Evolutionary conservation across 2,113 vertebrate species (phyloP).

Genomic region (Psilopsiagon aurifrons): DNA sequence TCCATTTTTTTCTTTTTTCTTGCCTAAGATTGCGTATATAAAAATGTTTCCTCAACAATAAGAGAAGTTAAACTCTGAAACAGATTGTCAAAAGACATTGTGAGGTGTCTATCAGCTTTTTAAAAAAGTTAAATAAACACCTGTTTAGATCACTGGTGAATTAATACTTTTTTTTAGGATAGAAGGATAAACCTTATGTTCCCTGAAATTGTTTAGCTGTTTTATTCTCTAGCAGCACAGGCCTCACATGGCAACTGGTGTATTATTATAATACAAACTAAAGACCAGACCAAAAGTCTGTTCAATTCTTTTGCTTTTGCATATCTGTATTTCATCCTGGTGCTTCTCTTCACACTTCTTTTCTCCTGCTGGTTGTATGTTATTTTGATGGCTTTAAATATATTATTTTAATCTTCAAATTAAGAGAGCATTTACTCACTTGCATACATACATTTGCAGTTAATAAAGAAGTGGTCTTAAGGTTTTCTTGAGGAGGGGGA

Average conservation of each 20-base stretch:
- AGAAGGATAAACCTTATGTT: neutral
- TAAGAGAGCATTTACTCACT: neutral
- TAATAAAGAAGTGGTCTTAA: neutral
- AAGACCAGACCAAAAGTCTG: neutral
- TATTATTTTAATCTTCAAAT: neutral
- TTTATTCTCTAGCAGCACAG: neutral
- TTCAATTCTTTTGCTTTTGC: neutral
- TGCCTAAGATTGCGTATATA: neutral
- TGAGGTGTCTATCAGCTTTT: neutral
- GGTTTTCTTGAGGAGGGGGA: rapidly evolving
- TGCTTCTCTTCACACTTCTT: neutral
- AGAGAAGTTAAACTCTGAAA: neutral
- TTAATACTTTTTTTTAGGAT: neutral
- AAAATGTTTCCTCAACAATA: neutral
- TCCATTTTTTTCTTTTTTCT: neutral
- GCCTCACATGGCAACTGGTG: no score
- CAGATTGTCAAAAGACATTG: neutral
- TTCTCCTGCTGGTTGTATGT: neutral
- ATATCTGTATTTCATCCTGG: neutral
- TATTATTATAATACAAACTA: neutral
- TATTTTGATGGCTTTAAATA: neutral
- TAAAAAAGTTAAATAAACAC: neutral
- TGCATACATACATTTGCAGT: neutral
- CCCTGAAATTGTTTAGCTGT: neutral
- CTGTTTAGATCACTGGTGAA: neutral